A percentile compares a stretch with the other conserved stretches of the same genome.
Conservation (phyloP, 2,888 invertebrate genomes). For the Macropis europaea region DNA sequence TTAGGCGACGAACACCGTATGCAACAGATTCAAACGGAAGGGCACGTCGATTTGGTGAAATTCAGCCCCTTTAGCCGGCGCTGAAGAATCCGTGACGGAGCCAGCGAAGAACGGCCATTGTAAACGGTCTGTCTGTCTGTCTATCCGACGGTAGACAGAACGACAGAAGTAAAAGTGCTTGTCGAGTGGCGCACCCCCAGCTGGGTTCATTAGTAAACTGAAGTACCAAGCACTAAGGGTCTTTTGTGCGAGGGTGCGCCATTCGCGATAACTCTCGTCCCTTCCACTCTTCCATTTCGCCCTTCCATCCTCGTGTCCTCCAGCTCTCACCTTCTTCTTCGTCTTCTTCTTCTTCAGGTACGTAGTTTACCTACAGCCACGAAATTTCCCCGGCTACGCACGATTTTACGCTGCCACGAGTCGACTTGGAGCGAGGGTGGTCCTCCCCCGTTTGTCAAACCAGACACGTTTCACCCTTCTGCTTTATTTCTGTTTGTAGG, state of each 20-base stretch:
- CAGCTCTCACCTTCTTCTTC: too few relatives aligned
- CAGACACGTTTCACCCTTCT: too few relatives aligned
- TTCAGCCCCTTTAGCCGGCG: neutral
- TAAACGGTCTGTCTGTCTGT: constrained; percentile 56
- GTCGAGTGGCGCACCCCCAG: constrained; percentile 69
- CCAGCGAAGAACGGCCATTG: constrained; percentile 48
- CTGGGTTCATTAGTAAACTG: constrained; percentile 75
- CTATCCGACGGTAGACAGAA: constrained; percentile 63
- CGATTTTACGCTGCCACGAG: constrained; percentile 29
- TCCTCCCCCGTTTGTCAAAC: too few relatives aligned
- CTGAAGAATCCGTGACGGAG: constrained; percentile 43
- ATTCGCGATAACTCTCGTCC: constrained; percentile 60
- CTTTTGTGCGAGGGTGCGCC: constrained; percentile 68
- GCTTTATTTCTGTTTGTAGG: too few relatives aligned
- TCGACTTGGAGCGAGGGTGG: too few relatives aligned
- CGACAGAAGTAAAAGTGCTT: constrained; percentile 76
- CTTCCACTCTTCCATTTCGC: constrained; percentile 39
- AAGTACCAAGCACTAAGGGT: constrained; percentile 69
- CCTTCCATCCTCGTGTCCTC: neutral
- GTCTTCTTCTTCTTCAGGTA: too few relatives aligned
- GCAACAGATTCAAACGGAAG: too few relatives aligned
- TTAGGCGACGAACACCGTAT: too few relatives aligned
- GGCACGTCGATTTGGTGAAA: too few relatives aligned
- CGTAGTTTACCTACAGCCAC: too few relatives aligned
- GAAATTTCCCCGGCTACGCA: constrained; percentile 21